Percentiles rank a stretch among this genome's conserved stretches.
phyloP scores from a whole-genome alignment of 2,888 invertebrate species.

The Merodon equestris region DNA sequence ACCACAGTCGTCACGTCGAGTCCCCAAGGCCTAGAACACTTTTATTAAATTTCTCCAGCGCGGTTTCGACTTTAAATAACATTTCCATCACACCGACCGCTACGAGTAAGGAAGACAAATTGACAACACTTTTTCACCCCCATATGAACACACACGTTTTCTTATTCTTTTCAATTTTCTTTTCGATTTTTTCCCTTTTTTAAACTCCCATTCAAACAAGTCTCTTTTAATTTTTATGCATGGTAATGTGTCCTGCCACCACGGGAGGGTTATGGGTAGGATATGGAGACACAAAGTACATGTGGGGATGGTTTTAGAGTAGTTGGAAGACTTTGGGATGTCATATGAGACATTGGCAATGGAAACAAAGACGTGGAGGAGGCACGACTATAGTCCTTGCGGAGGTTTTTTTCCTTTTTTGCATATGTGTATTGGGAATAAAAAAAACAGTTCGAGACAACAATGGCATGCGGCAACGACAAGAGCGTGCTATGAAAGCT shows the following conservation, averaged over 20 bases:
- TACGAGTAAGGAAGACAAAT: constrained; percentile 8
- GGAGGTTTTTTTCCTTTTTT: too few species aligned
- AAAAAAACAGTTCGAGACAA: too few species aligned
- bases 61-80: too few species aligned
- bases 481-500: too few species aligned
- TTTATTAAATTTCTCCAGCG: too few species aligned
- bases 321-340: not conserved
- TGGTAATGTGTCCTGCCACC: constrained; percentile 46
- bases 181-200: constrained; percentile 7
- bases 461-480: too few species aligned
- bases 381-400: constrained; percentile 20
- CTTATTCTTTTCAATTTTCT: constrained; percentile 25
- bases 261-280: too few species aligned
- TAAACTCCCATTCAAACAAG: constrained; percentile 13
- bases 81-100: too few species aligned
- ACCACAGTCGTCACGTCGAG: too few species aligned
- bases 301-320: too few species aligned
- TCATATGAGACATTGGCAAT: constrained; percentile 4
- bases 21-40: too few species aligned
- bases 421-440: constrained; percentile 28
- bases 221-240: constrained; percentile 52
- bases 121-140: constrained; percentile 45
- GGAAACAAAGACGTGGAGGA: not conserved
- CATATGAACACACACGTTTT: constrained; percentile 52
- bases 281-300: constrained; percentile 27